phyloP scores from a whole-genome alignment of 2,888 invertebrate species.

The Sacculina carcini region DNA sequence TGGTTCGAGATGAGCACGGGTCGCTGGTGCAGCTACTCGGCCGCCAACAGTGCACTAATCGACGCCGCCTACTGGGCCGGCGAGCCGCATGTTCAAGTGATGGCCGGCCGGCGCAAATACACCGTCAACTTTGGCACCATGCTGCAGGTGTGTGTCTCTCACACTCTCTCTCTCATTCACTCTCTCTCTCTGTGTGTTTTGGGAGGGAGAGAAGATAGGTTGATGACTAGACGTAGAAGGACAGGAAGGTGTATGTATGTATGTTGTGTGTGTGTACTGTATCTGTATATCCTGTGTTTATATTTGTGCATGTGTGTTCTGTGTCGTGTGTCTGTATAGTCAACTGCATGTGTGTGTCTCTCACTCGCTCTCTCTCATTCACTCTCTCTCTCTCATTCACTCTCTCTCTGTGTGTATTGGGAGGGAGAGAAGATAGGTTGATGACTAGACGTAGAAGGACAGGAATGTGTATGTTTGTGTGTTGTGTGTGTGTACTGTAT shows the following conservation, averaged over 20 bases:
- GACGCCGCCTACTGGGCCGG: constrained; percentile 50
- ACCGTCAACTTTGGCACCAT: constrained; percentile 49
- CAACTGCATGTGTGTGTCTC: too few species aligned
- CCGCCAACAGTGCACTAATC: constrained; percentile 41
- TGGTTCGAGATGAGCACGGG: constrained; percentile 60
- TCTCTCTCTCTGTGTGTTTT: background rate
- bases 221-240: background rate
- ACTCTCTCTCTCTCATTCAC: background rate
- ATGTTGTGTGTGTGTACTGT: too few species aligned
- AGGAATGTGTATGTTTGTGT: too few species aligned
- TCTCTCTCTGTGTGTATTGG: too few species aligned
- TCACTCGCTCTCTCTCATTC: too few species aligned
- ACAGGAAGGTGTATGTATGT: too few species aligned
- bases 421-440: too few species aligned
- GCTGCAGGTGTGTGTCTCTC: constrained; percentile 32
- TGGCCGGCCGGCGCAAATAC: constrained; percentile 43
- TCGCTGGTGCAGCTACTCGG: constrained; percentile 47
- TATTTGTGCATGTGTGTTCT: too few species aligned
- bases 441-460: too few species aligned
- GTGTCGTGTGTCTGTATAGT: too few species aligned
- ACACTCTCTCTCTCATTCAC: background rate
- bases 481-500: too few species aligned
- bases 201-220: background rate
- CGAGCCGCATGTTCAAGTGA: constrained; percentile 37
- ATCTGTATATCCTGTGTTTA: too few species aligned